phyloP scores from a whole-genome alignment of 2,797 vertebrate genomes.

The Caiman crocodilus region DNA sequence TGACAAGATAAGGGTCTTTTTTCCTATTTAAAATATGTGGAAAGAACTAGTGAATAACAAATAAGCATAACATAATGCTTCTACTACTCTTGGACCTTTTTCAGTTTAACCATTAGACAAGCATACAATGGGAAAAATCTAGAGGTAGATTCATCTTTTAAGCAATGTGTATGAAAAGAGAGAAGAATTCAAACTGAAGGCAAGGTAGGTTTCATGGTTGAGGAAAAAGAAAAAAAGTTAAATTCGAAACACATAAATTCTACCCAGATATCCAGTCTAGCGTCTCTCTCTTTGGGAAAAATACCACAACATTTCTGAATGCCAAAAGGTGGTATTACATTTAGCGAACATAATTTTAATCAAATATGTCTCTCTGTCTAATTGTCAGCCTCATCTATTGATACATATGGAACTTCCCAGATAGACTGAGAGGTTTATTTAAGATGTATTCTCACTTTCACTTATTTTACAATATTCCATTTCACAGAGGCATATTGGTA shows the following conservation, averaged over 20 bases:
- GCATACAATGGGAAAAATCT: not conserved
- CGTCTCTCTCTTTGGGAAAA: not conserved
- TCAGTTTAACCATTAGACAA: not conserved
- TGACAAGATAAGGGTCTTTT: no score
- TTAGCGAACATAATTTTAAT: not conserved
- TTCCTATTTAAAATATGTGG: no score
- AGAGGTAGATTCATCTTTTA: not conserved
- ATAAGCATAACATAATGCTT: no score
- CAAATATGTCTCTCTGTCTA: not conserved
- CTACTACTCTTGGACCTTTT: not conserved
- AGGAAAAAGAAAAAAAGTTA: not conserved
- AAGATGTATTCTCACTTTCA: fast-evolving
- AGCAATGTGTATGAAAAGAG: not conserved
- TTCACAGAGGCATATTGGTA: not conserved
- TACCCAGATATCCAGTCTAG: not conserved
- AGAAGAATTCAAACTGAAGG: not conserved
- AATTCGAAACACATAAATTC: not conserved
- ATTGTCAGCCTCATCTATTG: not conserved
- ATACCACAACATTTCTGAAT: not conserved
- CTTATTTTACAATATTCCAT: not conserved
- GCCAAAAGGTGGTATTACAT: not conserved
- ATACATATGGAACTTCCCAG: not conserved
- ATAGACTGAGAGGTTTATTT: not conserved
- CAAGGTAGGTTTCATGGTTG: not conserved
- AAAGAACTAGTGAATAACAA: no score